Conservation (phyloP, 2,797 vertebrate species). For the Spea hammondii region DNA sequence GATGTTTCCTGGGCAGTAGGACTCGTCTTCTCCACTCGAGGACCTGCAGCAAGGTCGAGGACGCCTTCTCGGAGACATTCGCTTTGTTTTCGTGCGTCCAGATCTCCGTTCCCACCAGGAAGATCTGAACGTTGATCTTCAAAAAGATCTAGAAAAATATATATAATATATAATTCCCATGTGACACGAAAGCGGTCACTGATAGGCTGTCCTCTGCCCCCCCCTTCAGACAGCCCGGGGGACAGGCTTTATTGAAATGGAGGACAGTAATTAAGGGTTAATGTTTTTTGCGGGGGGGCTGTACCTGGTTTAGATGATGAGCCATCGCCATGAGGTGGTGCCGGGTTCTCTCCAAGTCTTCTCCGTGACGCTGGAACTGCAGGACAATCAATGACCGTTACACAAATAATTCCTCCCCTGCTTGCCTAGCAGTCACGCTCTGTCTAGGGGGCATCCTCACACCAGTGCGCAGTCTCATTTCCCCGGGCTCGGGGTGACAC, state of each 20-base stretch:
- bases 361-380: conserved; percentile 40
- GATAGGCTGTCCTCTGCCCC: neutral
- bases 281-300: neutral
- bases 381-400: neutral
- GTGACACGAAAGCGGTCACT: neutral
- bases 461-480: no score
- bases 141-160: conserved; percentile 41
- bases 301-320: conserved; percentile 49
- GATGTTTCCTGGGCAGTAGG: conserved; percentile 40
- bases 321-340: conserved; percentile 39
- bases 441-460: no score
- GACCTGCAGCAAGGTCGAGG: conserved; percentile 32
- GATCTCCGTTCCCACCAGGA: conserved; percentile 52
- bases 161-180: neutral
- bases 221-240: neutral
- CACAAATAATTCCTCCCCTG: no score
- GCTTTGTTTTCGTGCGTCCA: conserved; percentile 46
- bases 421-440: no score
- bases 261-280: neutral
- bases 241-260: neutral
- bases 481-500: no score
- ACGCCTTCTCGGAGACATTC: conserved; percentile 5
- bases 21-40: conserved; percentile 39
- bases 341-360: conserved; percentile 36
- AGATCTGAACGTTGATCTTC: conserved; percentile 43